Percentiles rank a stretch among this genome's conserved stretches.
Evolutionary conservation across 1,140 invertebrate species (phyloP).

Genomic region (Propsilocerus akamusi): DNA sequence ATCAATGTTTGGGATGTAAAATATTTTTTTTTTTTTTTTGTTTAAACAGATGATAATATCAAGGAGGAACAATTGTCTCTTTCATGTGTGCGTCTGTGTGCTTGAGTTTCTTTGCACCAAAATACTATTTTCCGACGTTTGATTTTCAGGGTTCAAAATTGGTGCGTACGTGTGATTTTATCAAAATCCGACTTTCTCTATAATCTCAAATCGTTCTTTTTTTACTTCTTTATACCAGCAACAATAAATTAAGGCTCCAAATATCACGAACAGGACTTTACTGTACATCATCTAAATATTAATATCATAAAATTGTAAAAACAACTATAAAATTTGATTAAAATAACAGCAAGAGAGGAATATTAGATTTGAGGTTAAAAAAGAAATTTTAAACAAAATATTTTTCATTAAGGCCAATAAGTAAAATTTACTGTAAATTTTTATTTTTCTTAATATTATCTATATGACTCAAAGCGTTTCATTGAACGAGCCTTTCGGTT

Average conservation of each 20-base stretch:
- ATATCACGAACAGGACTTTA: too few relatives aligned
- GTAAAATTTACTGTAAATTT: too few relatives aligned
- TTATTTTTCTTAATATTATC: too few relatives aligned
- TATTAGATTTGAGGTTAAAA: too few relatives aligned
- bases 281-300: background rate
- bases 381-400: too few relatives aligned
- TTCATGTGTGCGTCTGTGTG: background rate
- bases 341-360: too few relatives aligned
- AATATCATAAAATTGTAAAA: background rate
- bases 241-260: too few relatives aligned
- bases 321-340: slow-evolving; percentile 1
- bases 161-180: background rate
- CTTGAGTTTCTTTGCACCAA: background rate
- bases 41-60: background rate
- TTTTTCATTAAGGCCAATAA: too few relatives aligned
- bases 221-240: background rate
- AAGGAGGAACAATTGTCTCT: background rate
- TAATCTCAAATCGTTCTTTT: background rate
- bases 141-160: background rate
- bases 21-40: background rate
- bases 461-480: too few relatives aligned
- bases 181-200: background rate
- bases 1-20: background rate
- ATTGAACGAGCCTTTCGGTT: too few relatives aligned
- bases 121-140: background rate